These are phyloP conservation scores for Digitonthophagus gazella DNA, from an alignment of 2,888 invertebrate species.

Conservation along the genomic window DNA sequence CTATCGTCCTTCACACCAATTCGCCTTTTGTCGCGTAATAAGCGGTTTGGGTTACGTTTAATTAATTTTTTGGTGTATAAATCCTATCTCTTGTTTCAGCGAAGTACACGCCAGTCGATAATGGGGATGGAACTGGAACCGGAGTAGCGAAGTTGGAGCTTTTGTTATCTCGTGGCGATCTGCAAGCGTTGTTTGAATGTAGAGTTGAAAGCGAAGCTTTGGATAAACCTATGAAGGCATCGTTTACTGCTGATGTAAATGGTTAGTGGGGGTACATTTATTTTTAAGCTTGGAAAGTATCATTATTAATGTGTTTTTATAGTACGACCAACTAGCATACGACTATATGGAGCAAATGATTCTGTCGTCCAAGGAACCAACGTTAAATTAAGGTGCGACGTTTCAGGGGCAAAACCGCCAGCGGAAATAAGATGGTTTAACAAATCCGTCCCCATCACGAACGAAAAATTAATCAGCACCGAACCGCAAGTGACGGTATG, in stretches of 20 bases:
- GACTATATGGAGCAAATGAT: slow-evolving; percentile 71
- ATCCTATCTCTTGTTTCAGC: slow-evolving; percentile 50
- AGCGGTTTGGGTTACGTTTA: too few species aligned
- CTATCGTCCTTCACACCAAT: slow-evolving; percentile 21
- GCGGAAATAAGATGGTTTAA: slow-evolving; percentile 86
- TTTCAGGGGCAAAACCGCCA: slow-evolving; percentile 78
- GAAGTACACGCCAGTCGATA: slow-evolving; percentile 53
- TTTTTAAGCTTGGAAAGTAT: too few species aligned
- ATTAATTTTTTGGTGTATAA: neutral
- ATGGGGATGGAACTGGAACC: slow-evolving; percentile 60
- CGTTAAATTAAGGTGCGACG: slow-evolving; percentile 74
- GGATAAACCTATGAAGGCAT: slow-evolving; percentile 59
- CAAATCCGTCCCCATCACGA: slow-evolving; percentile 57
- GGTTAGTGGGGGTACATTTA: slow-evolving; percentile 57
- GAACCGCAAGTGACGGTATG: slow-evolving; percentile 36
- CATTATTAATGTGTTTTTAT: too few species aligned
- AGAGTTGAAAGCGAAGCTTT: slow-evolving; percentile 70
- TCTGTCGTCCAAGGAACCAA: slow-evolving; percentile 79
- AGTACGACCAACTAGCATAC: slow-evolving; percentile 81
- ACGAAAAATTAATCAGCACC: slow-evolving; percentile 36
- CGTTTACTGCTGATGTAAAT: slow-evolving; percentile 68
- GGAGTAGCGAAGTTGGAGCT: slow-evolving; percentile 64
- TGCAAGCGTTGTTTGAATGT: slow-evolving; percentile 70
- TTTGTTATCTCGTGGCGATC: slow-evolving; percentile 68
- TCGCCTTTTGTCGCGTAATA: slow-evolving; percentile 4